phyloP scores from a whole-genome alignment of 30 jellyfish, hydroid and myxozoan genomes.

The Aurelia coerulea region DNA sequence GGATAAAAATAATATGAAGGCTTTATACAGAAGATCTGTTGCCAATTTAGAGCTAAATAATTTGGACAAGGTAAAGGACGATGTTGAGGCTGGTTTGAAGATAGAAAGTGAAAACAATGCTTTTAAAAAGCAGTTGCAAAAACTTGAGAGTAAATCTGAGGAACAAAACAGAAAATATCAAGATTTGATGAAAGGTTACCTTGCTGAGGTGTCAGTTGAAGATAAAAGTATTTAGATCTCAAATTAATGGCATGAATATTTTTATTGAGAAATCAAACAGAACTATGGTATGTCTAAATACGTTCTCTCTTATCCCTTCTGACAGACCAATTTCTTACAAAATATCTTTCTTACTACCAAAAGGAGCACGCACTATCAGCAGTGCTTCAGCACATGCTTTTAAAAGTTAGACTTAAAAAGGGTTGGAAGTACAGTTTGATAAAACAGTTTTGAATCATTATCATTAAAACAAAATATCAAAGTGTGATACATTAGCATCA shows the following conservation, averaged over 20 bases:
- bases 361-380: too few relatives aligned
- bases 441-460: too few relatives aligned
- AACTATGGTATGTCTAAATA: too few relatives aligned
- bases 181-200: slow-evolving; percentile 7
- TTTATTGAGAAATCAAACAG: too few relatives aligned
- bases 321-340: too few relatives aligned
- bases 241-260: neutral
- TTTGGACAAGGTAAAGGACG: slow-evolving; percentile 54
- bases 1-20: slow-evolving; percentile 50
- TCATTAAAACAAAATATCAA: too few relatives aligned
- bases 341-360: too few relatives aligned
- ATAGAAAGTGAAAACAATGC: slow-evolving; percentile 60
- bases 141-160: neutral
- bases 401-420: too few relatives aligned
- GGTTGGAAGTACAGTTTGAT: too few relatives aligned
- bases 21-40: slow-evolving; percentile 74
- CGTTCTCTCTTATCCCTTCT: too few relatives aligned
- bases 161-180: slow-evolving; percentile 7
- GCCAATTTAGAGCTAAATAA: slow-evolving; percentile 58
- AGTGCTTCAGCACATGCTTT: too few relatives aligned
- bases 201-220: neutral
- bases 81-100: slow-evolving; percentile 30
- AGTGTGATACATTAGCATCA: too few relatives aligned
- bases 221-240: neutral
- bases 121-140: slow-evolving; percentile 10